Conservation (phyloP, 1,140 invertebrate genomes). For the Aethina tumida region DNA sequence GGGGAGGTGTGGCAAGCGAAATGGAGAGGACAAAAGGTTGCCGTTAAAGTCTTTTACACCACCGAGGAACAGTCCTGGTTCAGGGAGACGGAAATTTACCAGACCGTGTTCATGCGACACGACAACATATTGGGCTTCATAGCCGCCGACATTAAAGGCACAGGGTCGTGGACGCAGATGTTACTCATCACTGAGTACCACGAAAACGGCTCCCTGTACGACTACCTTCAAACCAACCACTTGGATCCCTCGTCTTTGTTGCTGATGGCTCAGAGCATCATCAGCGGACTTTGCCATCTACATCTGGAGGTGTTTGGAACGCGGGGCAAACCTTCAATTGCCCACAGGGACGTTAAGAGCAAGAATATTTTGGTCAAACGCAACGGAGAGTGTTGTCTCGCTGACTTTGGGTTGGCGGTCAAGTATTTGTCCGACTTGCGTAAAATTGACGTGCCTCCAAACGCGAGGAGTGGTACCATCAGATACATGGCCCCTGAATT, state of each 20-base stretch:
- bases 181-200: constrained; percentile 85
- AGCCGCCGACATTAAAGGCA: constrained; percentile 64
- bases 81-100: constrained; percentile 84
- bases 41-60: constrained; percentile 83
- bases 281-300: constrained; percentile 73
- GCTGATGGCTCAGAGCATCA: constrained; percentile 60
- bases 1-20: constrained; percentile 71
- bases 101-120: constrained; percentile 84
- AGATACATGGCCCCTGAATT: constrained; percentile 87
- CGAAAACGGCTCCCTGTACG: constrained; percentile 76
- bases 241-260: constrained; percentile 55
- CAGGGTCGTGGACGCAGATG: constrained; percentile 65
- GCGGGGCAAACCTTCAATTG: constrained; percentile 80
- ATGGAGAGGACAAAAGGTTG: constrained; percentile 77
- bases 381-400: constrained; percentile 85
- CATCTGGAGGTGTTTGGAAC: constrained; percentile 88
- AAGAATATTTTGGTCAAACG: constrained; percentile 91
- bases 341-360: constrained; percentile 90
- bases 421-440: constrained; percentile 71
- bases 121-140: constrained; percentile 92
- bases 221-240: constrained; percentile 68
- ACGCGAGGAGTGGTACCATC: constrained; percentile 66
- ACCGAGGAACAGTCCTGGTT: constrained; percentile 83
- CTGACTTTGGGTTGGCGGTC: constrained; percentile 90
- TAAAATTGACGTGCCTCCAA: constrained; percentile 71